phyloP scores from a whole-genome alignment of 1,140 invertebrate genomes.

The Zaprionus ornatus region DNA sequence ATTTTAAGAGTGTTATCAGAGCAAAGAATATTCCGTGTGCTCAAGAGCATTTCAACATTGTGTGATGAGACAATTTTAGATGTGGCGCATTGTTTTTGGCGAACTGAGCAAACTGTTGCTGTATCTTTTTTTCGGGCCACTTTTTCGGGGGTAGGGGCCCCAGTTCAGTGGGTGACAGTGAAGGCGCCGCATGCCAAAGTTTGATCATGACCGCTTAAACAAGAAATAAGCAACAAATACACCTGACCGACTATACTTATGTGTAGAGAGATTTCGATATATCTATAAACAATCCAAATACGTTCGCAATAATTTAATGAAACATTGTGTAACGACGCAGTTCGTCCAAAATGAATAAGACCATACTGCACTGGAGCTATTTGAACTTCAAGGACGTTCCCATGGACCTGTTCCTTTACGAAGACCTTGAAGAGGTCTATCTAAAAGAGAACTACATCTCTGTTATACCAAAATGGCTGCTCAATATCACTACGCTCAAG shows the following conservation, averaged over 20 bases:
- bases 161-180: constrained; percentile 66
- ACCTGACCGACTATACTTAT: constrained; percentile 55
- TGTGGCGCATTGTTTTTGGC: constrained; percentile 27
- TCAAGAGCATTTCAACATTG: constrained; percentile 33
- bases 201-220: constrained; percentile 79
- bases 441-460: constrained; percentile 83
- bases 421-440: constrained; percentile 78
- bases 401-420: constrained; percentile 77
- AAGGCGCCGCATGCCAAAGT: constrained; percentile 64
- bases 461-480: constrained; percentile 78
- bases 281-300: constrained; percentile 37
- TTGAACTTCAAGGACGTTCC: constrained; percentile 82
- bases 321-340: constrained; percentile 62
- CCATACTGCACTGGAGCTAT: constrained; percentile 83
- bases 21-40: neutral
- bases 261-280: constrained; percentile 30
- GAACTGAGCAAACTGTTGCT: constrained; percentile 73
- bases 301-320: constrained; percentile 27
- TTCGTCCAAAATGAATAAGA: constrained; percentile 73
- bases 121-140: constrained; percentile 32
- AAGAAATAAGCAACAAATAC: constrained; percentile 27
- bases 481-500: constrained; percentile 77
- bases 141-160: constrained; percentile 32
- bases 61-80: constrained; percentile 58
- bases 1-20: neutral